These are phyloP conservation scores for Xenopus borealis DNA, from an alignment of 2,113 vertebrate species.

Conservation along the genomic window DNA sequence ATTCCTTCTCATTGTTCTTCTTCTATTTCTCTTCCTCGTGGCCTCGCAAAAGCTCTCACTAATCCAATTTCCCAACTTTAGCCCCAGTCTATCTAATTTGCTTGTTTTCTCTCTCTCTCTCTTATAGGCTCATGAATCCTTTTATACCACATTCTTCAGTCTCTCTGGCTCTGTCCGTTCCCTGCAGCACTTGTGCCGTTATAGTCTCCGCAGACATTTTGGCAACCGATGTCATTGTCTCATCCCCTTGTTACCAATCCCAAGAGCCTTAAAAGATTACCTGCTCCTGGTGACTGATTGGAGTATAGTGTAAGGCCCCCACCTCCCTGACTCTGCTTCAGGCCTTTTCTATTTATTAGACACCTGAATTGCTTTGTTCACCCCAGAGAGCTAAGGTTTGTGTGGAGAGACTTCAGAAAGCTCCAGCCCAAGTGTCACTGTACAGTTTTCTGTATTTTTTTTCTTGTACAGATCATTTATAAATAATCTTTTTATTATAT, in stretches of 20 bases:
- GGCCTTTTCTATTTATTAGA: not conserved
- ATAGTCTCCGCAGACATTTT: constrained; percentile 40
- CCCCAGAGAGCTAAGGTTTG: not conserved
- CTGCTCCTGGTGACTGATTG: constrained; percentile 68
- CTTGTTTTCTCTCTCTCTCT: constrained; percentile 6
- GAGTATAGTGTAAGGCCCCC: constrained; percentile 50
- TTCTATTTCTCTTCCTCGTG: not conserved
- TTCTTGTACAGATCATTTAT: not conserved
- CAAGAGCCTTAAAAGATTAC: constrained; percentile 54
- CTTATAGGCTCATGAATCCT: constrained; percentile 61
- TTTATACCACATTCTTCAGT: constrained; percentile 63
- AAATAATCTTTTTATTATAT: not conserved
- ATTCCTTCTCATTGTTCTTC: not conserved
- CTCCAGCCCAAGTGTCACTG: too few species aligned
- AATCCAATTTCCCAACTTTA: not conserved
- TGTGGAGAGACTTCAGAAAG: not conserved
- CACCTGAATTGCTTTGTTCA: not conserved
- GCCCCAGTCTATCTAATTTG: not conserved
- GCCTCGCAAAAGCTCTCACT: not conserved
- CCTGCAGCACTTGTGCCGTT: constrained; percentile 67
- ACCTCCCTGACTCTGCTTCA: not conserved
- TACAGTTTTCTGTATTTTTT: too few species aligned
- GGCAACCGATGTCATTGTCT: constrained; percentile 57
- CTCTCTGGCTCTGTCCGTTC: constrained; percentile 49
- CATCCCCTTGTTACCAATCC: constrained; percentile 63